Evolutionary conservation across 2,888 invertebrate genomes (phyloP).

Genomic region (Hololepta plana): DNA sequence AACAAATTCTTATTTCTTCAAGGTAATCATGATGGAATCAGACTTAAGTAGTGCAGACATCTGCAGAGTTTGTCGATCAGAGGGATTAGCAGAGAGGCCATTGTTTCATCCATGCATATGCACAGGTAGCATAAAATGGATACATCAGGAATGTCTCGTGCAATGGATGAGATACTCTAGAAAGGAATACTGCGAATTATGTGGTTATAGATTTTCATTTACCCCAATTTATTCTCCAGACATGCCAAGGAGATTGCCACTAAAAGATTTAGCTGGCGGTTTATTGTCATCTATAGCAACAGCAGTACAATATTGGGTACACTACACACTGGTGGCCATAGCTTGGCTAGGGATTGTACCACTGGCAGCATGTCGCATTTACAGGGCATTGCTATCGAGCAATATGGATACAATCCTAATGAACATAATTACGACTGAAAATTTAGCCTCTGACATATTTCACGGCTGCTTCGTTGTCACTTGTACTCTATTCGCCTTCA

Average conservation of each 20-base stretch:
- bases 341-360: slow-evolving; percentile 98
- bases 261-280: slow-evolving; percentile 84
- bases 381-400: slow-evolving; percentile 81
- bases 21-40: slow-evolving; percentile 21
- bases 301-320: slow-evolving; percentile 91
- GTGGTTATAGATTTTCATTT: slow-evolving; percentile 93
- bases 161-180: slow-evolving; percentile 99
- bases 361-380: slow-evolving; percentile 88
- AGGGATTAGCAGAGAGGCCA: slow-evolving; percentile 79
- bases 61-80: slow-evolving; percentile 94
- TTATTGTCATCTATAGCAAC: slow-evolving; percentile 75
- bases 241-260: slow-evolving; percentile 94
- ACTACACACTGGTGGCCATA: slow-evolving; percentile 89
- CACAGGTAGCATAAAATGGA: slow-evolving; percentile 97
- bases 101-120: slow-evolving; percentile 97
- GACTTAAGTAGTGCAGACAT: slow-evolving; percentile 61
- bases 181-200: slow-evolving; percentile 96
- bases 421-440: slow-evolving; percentile 85
- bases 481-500: slow-evolving; percentile 89
- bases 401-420: slow-evolving; percentile 79
- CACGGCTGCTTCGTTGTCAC: slow-evolving; percentile 94
- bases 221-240: slow-evolving; percentile 99
- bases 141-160: slow-evolving; percentile 94
- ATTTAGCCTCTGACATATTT: slow-evolving; percentile 82
- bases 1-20: too few species aligned